A percentile compares a stretch with the other conserved stretches of the same genome.
These are phyloP conservation scores for Iphiclides podalirius DNA, from an alignment of 2,888 invertebrate genomes.

Conservation along the genomic window DNA sequence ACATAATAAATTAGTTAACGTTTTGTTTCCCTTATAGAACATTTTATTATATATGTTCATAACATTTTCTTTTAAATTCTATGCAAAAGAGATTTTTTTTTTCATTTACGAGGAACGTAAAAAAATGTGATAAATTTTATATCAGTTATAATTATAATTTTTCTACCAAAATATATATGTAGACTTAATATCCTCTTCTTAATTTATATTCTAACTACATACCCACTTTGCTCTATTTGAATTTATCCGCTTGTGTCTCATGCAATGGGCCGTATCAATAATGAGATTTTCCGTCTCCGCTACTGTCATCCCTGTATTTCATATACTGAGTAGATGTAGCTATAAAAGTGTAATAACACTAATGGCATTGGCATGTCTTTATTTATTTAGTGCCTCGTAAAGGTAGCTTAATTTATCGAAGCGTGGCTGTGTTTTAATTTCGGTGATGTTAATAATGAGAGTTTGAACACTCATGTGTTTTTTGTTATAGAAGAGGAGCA, in stretches of 20 bases:
- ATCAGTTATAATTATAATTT: no score
- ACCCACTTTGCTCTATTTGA: no score
- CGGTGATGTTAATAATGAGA: conserved; percentile 23
- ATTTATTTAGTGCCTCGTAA: conserved; percentile 67
- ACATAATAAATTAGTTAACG: neutral
- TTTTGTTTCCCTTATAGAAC: no score
- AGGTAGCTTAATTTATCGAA: conserved; percentile 56
- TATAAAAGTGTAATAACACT: conserved; percentile 70
- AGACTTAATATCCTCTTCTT: no score
- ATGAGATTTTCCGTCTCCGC: conserved; percentile 52
- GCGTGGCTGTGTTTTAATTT: conserved; percentile 57
- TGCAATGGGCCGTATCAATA: no score
- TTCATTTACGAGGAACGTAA: neutral
- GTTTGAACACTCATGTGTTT: neutral
- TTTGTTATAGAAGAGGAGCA: neutral
- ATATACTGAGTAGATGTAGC: conserved; percentile 53
- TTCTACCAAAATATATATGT: no score
- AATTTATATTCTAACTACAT: no score
- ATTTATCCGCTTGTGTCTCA: no score
- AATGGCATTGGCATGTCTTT: conserved; percentile 72
- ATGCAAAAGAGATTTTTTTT: neutral
- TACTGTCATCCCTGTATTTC: conserved; percentile 45
- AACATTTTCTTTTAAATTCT: no score
- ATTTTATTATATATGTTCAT: no score
- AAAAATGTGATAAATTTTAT: neutral